Evolutionary conservation across 2,113 vertebrate species (phyloP).

Genomic region (Notiomystis cincta): DNA sequence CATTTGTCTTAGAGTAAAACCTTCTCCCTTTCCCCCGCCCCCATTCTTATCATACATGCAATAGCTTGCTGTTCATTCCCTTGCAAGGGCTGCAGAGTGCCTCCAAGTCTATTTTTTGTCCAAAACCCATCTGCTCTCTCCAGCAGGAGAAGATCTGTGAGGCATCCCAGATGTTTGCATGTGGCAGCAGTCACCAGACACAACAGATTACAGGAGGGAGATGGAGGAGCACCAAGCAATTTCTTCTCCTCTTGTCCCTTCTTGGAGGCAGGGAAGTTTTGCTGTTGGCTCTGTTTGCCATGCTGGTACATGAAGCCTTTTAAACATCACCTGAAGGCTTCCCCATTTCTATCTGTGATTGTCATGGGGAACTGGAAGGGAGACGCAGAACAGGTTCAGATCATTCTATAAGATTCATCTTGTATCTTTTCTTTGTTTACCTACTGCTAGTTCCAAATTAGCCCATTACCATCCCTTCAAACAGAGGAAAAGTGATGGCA

Average conservation of each 20-base stretch:
- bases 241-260: background rate
- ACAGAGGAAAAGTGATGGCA: background rate
- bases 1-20: background rate
- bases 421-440: background rate
- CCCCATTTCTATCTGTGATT: background rate
- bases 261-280: background rate
- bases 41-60: background rate
- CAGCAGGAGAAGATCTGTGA: background rate
- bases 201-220: background rate
- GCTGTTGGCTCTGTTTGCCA: background rate
- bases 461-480: background rate
- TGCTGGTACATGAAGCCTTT: background rate
- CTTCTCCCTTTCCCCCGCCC: background rate
- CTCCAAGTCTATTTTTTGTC: background rate
- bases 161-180: conserved; percentile 48
- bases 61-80: background rate
- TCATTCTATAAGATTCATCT: background rate
- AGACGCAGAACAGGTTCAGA: background rate
- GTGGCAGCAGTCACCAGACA: background rate
- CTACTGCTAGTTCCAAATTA: background rate
- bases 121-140: background rate
- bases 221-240: background rate
- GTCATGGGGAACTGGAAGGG: background rate
- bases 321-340: background rate
- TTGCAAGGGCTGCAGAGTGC: background rate